Conservation (phyloP, 2,113 vertebrate genomes). For the Salvelinus alpinus region DNA sequence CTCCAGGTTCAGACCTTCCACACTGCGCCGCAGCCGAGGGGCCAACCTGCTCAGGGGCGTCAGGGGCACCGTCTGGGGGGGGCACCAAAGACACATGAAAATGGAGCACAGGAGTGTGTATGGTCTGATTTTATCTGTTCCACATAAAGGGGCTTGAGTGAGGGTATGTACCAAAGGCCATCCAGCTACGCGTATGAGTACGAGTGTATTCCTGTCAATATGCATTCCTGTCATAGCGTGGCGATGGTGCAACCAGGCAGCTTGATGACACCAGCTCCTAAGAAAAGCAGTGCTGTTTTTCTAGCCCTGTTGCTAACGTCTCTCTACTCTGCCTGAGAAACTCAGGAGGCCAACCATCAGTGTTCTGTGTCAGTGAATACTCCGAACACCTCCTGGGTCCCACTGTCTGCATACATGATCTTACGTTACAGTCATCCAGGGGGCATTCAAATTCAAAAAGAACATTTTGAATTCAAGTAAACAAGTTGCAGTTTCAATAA, state of each 20-base stretch:
- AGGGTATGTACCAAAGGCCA: not conserved
- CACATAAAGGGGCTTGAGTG: not conserved
- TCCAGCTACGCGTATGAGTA: not conserved
- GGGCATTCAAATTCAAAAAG: not conserved
- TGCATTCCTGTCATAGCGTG: conserved; percentile 21
- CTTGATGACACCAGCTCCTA: conserved; percentile 51
- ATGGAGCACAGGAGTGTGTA: not conserved
- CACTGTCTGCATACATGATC: not conserved
- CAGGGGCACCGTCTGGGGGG: conserved; percentile 68
- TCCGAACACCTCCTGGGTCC: not conserved
- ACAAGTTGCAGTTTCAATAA: no score
- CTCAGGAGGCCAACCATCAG: not conserved
- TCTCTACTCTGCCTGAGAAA: conserved; percentile 23
- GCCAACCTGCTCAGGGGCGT: conserved; percentile 73
- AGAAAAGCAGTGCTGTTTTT: conserved; percentile 63
- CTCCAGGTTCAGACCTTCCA: conserved; percentile 88
- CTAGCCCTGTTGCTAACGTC: conserved; percentile 55
- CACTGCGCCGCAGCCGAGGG: conserved; percentile 82
- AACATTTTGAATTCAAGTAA: not conserved
- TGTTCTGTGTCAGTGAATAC: not conserved
- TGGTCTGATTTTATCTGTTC: not conserved
- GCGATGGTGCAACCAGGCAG: conserved; percentile 16
- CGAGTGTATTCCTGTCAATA: conserved; percentile 20
- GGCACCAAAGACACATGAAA: not conserved
- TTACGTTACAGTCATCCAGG: not conserved